Percentiles rank a stretch among this genome's conserved stretches.
Conservation (phyloP, 2,888 invertebrate genomes). For the Eupithecia pulchellata region DNA sequence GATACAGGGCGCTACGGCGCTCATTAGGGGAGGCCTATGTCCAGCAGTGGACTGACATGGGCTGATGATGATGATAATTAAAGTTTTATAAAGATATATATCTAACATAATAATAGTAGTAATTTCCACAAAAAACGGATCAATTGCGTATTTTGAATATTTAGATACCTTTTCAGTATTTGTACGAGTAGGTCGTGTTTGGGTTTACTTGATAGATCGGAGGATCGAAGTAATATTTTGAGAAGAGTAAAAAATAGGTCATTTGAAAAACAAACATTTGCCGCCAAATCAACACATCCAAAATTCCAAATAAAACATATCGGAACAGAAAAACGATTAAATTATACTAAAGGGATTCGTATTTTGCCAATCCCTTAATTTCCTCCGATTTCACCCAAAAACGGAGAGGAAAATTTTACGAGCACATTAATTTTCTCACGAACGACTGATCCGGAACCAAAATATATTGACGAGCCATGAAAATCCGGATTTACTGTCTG, state of each 20-base stretch:
- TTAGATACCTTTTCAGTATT: no score
- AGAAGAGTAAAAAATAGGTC: not conserved
- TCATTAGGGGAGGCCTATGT: no score
- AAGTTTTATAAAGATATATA: no score
- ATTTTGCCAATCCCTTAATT: not conserved
- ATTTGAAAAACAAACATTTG: not conserved
- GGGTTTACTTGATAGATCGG: not conserved
- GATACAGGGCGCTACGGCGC: no score
- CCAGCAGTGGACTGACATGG: no score
- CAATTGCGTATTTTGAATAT: no score
- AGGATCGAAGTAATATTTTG: not conserved
- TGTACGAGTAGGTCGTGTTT: not conserved
- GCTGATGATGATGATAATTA: no score
- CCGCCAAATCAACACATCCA: not conserved
- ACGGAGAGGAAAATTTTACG: not conserved
- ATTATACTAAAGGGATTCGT: not conserved
- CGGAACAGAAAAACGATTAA: not conserved
- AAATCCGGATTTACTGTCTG: not conserved
- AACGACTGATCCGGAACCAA: not conserved
- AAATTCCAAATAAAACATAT: not conserved
- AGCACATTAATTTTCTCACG: not conserved
- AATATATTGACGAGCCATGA: conserved; percentile 4
- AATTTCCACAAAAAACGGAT: no score
- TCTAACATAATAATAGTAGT: no score
- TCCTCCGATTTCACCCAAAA: not conserved